These are phyloP conservation scores for Varanus salvator DNA, from an alignment of 2,113 vertebrate genomes.

Conservation along the genomic window DNA sequence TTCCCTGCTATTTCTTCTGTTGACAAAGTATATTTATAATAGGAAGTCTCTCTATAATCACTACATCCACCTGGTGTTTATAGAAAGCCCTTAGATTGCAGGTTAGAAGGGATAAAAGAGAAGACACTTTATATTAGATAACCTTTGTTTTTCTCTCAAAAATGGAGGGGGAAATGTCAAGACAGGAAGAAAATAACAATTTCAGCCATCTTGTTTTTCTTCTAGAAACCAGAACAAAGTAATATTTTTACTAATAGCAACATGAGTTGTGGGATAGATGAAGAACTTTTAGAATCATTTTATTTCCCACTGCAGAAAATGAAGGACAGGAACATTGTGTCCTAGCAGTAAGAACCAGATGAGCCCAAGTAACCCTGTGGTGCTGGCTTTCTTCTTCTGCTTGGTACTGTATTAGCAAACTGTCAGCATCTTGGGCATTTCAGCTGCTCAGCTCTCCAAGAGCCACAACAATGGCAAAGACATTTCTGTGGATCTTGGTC, in stretches of 20 bases:
- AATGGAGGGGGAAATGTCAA: slow-evolving; percentile 17
- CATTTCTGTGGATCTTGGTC: background rate
- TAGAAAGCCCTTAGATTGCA: slow-evolving; percentile 33
- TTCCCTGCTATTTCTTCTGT: background rate
- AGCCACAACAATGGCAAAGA: background rate
- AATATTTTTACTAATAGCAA: background rate
- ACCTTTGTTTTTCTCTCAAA: slow-evolving; percentile 42
- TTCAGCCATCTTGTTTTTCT: background rate
- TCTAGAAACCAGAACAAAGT: background rate
- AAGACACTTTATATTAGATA: slow-evolving; percentile 20
- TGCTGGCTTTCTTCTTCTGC: background rate
- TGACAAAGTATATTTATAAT: slow-evolving; percentile 32
- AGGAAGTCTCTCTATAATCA: slow-evolving; percentile 34
- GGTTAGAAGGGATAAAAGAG: slow-evolving; percentile 18
- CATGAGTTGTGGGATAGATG: background rate
- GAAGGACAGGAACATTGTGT: background rate
- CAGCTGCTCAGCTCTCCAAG: background rate
- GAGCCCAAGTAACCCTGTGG: background rate
- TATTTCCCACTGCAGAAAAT: background rate
- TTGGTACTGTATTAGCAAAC: background rate
- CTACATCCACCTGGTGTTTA: slow-evolving; percentile 46
- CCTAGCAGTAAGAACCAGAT: background rate
- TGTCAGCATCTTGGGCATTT: background rate
- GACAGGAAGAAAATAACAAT: background rate
- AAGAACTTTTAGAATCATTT: background rate